Conservation (phyloP, 2,888 invertebrate genomes). For the Mesochorus sp. region DNA sequence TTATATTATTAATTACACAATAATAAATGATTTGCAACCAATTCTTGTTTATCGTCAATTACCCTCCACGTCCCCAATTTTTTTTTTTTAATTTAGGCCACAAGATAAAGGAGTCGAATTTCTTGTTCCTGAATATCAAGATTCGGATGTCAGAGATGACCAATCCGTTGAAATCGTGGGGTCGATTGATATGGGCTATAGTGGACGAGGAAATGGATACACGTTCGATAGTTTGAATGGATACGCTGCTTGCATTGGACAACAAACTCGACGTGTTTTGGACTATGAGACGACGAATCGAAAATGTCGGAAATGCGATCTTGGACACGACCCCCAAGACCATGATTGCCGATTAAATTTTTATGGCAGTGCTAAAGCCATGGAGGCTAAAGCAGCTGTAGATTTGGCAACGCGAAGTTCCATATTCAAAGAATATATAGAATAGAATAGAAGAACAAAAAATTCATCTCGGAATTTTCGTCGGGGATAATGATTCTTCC, state of each 20-base stretch:
- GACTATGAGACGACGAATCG: slow-evolving; percentile 14
- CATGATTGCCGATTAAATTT: slow-evolving; percentile 26
- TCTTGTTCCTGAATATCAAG: too few species aligned
- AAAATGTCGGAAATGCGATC: slow-evolving; percentile 16
- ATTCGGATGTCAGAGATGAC: too few species aligned
- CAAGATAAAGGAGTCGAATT: too few species aligned
- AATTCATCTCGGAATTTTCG: background rate
- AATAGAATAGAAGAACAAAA: too few species aligned
- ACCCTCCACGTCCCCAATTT: too few species aligned
- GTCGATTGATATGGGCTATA: slow-evolving; percentile 39
- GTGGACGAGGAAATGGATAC: slow-evolving; percentile 29
- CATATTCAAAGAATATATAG: background rate
- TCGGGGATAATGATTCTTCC: background rate
- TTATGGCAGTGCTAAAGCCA: slow-evolving; percentile 12
- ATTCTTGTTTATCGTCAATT: too few species aligned
- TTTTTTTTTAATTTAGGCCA: too few species aligned
- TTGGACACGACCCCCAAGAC: background rate
- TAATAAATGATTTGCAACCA: too few species aligned
- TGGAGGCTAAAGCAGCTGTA: too few species aligned
- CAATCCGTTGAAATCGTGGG: too few species aligned
- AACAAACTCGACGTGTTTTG: slow-evolving; percentile 1
- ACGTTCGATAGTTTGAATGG: slow-evolving; percentile 27
- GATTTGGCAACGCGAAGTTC: background rate
- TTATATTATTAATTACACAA: too few species aligned
- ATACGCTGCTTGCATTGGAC: slow-evolving; percentile 7